Conservation (phyloP, 2,888 invertebrate genomes). For the Chironomus riparius region DNA sequence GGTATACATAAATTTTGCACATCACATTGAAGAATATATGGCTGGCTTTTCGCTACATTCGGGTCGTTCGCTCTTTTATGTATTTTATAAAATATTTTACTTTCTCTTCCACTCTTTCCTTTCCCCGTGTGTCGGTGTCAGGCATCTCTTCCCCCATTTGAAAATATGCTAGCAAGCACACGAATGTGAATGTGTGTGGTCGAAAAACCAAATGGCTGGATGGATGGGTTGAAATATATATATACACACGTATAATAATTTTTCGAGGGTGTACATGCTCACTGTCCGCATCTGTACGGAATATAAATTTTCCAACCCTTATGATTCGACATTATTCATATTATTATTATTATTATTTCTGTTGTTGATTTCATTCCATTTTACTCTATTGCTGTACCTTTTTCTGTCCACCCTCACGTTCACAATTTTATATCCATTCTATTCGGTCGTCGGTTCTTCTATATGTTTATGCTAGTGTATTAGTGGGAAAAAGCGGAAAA, state of each 20-base stretch:
- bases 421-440: not conserved
- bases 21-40: not conserved
- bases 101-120: not conserved
- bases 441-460: not conserved
- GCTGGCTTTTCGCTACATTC: not conserved
- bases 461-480: not conserved
- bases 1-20: not conserved
- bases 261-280: not conserved
- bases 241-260: no score
- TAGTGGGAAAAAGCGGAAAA: not conserved
- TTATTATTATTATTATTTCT: constrained; percentile 13
- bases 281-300: constrained; percentile 13
- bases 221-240: not conserved
- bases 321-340: not conserved
- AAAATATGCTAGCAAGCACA: no score
- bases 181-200: constrained; percentile 3
- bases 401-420: constrained; percentile 25
- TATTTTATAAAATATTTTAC: not conserved
- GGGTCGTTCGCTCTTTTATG: not conserved
- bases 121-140: not conserved
- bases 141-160: not conserved
- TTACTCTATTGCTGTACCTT: not conserved
- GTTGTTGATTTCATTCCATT: not conserved
- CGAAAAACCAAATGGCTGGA: not conserved
- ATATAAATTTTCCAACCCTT: constrained; percentile 21